Base-by-base conservation (phyloP, 2,888 invertebrate genomes). In the Rosalia funebris region DNA sequence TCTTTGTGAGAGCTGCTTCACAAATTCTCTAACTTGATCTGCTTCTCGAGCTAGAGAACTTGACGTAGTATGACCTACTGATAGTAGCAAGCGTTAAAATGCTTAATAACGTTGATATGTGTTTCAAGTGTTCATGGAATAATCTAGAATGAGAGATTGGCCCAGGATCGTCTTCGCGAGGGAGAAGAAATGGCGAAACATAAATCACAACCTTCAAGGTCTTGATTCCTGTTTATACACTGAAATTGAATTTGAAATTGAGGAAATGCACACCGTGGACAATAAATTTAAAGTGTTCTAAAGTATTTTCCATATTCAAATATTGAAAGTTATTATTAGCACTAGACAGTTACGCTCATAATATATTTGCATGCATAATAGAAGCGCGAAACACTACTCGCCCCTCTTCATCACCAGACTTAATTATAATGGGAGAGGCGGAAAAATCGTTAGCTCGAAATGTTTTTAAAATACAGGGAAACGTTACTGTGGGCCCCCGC, bases 361-460 rank as follows among this genome's bases (percentile, higher is more conserved):
- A 65, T 65, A 61, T 58, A 60, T 65, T 65, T 65, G 64, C 64
- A 65, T 65, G 62, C 61, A 65, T 65, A 65, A 65, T 65, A 56
- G 54, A 62, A 56, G 20, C 17, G 44, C 44, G 32, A 42, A 52
- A 53, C 42, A 53, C 20, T 56, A 46, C 46, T 54, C 53, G 34
- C 46, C 52, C 62, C 62, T 58, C 58, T 50, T 54, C 20, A 31
- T 15, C 17, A 17, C n/a, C n/a, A 10, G 34, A 47, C 50, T 50
- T 50, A 50, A 50, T 50, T 50, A 39, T 50, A 50, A 17, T 39
- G 14, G 55, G 32, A 57, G 57, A 62, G 58, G 59, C 63, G 61
- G 61, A 61, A 66, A 60, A 61, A 61, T 63, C 60, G 53, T 32
- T 57, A 56, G 58, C 60, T 55, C 53, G 61, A 61, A 61, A 63